Percentiles rank a stretch among this genome's conserved stretches.
phyloP scores from a whole-genome alignment of 2,113 vertebrate genomes.

The Crotalus viridis region DNA sequence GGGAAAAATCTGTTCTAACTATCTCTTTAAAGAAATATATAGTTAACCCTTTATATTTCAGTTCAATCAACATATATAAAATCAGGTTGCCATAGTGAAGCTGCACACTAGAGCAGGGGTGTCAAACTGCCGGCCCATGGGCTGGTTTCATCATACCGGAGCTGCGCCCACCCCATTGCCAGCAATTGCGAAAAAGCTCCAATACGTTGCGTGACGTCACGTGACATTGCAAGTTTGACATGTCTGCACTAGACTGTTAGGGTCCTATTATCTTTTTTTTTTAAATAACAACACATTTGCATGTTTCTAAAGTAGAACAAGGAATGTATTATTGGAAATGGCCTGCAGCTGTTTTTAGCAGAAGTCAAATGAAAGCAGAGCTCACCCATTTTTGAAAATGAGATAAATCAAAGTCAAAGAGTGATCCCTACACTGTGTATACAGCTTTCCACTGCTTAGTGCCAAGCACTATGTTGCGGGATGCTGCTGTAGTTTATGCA shows the following conservation, averaged over 20 bases:
- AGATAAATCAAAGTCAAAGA: neutral
- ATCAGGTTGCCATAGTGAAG: neutral
- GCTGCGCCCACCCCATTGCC: too few species aligned
- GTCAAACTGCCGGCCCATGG: too few species aligned
- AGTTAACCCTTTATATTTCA: neutral
- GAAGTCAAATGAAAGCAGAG: neutral
- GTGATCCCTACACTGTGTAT: neutral
- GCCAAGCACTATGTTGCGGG: neutral
- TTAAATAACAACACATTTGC: neutral
- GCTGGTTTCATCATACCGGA: too few species aligned
- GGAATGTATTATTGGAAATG: neutral
- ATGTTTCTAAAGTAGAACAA: neutral
- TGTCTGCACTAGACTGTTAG: too few species aligned
- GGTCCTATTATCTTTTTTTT: neutral
- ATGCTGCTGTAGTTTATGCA: neutral
- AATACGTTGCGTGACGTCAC: too few species aligned
- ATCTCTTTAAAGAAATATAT: neutral
- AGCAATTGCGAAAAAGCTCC: too few species aligned
- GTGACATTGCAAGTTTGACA: too few species aligned
- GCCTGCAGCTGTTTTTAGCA: neutral
- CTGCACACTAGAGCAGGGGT: neutral
- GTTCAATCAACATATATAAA: neutral
- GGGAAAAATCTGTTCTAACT: neutral
- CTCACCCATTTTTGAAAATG: neutral
- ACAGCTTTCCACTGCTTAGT: neutral